These are phyloP conservation scores for Gnathonemus echidnorhynchus DNA, from an alignment of 2,113 vertebrate species.

Conservation along the genomic window DNA sequence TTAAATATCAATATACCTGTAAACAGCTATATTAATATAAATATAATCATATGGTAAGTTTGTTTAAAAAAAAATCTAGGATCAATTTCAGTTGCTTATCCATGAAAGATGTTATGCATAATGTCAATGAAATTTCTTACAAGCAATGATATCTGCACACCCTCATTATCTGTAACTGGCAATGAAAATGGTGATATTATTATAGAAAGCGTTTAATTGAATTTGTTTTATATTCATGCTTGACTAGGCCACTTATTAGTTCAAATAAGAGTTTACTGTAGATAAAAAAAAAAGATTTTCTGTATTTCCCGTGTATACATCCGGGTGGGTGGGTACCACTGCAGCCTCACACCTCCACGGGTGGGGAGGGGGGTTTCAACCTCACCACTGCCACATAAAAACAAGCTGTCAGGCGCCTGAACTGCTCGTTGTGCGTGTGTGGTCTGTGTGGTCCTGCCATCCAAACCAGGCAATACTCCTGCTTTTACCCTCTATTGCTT, in stretches of 20 bases:
- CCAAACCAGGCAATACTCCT: not conserved
- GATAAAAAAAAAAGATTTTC: not conserved
- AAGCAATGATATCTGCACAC: not conserved
- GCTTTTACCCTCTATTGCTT: not conserved
- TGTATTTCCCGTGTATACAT: not conserved
- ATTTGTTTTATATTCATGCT: not conserved
- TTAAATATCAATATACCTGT: conserved; percentile 4
- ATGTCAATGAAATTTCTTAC: not conserved
- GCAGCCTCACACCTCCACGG: not conserved
- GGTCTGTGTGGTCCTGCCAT: not conserved
- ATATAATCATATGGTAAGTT: not conserved
- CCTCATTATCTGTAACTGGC: not conserved
- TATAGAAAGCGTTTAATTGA: not conserved
- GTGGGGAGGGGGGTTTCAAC: not conserved
- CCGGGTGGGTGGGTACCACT: not conserved
- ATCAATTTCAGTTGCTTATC: not conserved
- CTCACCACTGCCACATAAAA: not conserved
- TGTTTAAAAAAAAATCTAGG: not conserved
- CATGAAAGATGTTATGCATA: not conserved
- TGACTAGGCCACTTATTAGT: not conserved
- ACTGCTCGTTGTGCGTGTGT: not conserved
- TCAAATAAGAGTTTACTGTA: not conserved
- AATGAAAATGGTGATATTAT: not conserved
- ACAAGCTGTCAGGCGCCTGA: not conserved
- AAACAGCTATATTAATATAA: not conserved